phyloP scores from a whole-genome alignment of 2,888 invertebrate genomes.

The Xylota sylvarum region DNA sequence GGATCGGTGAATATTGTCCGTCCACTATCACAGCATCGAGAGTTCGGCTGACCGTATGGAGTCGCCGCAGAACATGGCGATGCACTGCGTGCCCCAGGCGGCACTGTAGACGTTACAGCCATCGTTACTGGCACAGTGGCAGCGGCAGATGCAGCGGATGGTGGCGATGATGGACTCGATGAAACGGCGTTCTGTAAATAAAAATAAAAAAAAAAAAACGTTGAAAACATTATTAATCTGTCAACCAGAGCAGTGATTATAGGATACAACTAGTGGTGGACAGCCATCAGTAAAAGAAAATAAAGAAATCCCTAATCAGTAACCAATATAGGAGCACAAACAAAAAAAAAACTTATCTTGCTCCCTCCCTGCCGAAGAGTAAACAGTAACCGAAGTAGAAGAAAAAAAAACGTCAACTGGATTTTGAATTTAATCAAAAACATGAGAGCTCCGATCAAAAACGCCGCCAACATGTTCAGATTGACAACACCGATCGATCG shows the following conservation, averaged over 20 bases:
- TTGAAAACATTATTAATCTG: conserved; percentile 55
- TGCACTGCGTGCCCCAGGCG: conserved; percentile 86
- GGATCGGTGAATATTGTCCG: conserved; percentile 96
- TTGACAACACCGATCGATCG: conserved; percentile 74
- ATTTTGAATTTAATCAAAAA: conserved; percentile 75
- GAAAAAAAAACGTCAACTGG: conserved; percentile 52
- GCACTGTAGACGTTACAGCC: conserved; percentile 86
- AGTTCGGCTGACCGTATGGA: conserved; percentile 85
- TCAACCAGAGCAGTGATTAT: conserved; percentile 39
- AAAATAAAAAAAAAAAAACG: conserved; percentile 25
- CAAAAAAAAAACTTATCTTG: conserved; percentile 45
- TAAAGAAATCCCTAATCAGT: conserved; percentile 53
- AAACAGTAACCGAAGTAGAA: conserved; percentile 33
- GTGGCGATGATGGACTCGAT: conserved; percentile 88
- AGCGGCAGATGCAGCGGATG: conserved; percentile 84
- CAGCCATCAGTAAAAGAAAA: conserved; percentile 35
- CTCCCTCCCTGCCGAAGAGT: conserved; percentile 28
- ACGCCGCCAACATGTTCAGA: conserved; percentile 75
- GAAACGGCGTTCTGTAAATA: conserved; percentile 86
- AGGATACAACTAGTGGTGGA: conserved; percentile 30
- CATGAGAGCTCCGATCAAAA: conserved; percentile 74
- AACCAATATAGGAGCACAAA: conserved; percentile 48
- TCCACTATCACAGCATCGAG: conserved; percentile 95
- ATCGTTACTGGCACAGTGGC: conserved; percentile 81
- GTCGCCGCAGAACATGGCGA: conserved; percentile 85